Evolutionary conservation across 1,140 invertebrate species (phyloP).

Genomic region (Aphidius ervi): DNA sequence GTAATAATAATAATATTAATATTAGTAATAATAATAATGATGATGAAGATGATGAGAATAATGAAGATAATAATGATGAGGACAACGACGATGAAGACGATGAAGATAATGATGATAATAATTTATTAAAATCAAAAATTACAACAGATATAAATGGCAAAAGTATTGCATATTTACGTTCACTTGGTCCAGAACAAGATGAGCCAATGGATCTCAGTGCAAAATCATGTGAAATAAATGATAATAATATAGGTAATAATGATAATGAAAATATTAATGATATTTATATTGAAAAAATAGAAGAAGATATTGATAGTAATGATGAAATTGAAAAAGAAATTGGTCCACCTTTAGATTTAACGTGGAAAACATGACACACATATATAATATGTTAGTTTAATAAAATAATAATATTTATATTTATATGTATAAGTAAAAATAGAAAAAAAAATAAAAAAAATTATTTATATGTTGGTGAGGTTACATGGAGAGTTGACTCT

Average conservation of each 20-base stretch:
- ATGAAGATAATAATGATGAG: constrained; percentile 5
- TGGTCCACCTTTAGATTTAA: constrained; percentile 65
- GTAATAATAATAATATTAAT: too few species aligned
- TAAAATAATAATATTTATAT: too few species aligned
- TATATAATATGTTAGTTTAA: constrained; percentile 10
- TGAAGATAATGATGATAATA: background rate
- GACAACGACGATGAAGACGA: constrained; percentile 14
- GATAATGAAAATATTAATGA: constrained; percentile 46
- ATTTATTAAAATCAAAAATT: constrained; percentile 19
- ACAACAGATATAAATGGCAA: constrained; percentile 31
- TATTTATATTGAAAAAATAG: constrained; percentile 42
- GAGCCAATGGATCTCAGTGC: constrained; percentile 75
- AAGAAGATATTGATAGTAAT: constrained; percentile 45
- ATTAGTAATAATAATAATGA: too few species aligned
- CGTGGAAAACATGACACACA: constrained; percentile 54
- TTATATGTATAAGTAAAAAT: background rate
- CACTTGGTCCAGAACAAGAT: constrained; percentile 54
- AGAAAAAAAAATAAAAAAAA: background rate
- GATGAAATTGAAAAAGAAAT: constrained; percentile 35
- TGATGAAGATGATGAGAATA: constrained; percentile 8
- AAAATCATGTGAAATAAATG: constrained; percentile 46
- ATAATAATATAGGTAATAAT: constrained; percentile 30
- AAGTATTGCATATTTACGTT: constrained; percentile 42
- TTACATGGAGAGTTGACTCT: too few species aligned
- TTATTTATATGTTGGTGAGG: too few species aligned